Conservation (phyloP, 2,888 invertebrate species). For the Trissoscelio sp. region DNA sequence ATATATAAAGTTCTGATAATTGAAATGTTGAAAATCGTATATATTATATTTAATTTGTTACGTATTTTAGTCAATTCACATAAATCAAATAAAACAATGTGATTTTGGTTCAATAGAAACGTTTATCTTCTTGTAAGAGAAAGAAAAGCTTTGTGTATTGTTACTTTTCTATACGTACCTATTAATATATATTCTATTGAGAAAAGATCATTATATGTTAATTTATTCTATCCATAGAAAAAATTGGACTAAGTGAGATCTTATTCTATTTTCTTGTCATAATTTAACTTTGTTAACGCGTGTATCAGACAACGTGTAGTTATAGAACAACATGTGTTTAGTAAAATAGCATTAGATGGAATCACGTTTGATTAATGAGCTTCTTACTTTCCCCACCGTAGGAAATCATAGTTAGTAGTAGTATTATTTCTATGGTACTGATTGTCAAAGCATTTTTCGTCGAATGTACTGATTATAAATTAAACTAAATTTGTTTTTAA, state of each 20-base stretch:
- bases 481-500: too few relatives aligned
- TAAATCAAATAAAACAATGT: too few relatives aligned
- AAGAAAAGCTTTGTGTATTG: constrained; percentile 8
- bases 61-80: too few relatives aligned
- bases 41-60: too few relatives aligned
- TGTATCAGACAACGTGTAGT: constrained; percentile 50
- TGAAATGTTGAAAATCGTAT: too few relatives aligned
- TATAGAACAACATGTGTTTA: constrained; percentile 54
- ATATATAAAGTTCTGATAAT: too few relatives aligned
- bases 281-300: constrained; percentile 37
- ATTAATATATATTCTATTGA: constrained; percentile 6
- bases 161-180: background rate
- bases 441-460: too few relatives aligned
- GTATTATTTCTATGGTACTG: constrained; percentile 16
- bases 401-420: constrained; percentile 33
- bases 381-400: constrained; percentile 42
- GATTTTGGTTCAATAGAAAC: too few relatives aligned
- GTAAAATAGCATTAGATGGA: constrained; percentile 57
- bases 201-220: constrained; percentile 30
- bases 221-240: background rate
- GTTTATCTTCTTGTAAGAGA: background rate
- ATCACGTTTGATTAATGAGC: constrained; percentile 63
- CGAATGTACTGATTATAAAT: too few relatives aligned
- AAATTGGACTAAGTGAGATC: constrained; percentile 30
- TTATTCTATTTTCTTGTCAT: constrained; percentile 51